Evolutionary conservation across 2,888 invertebrate genomes (phyloP), one percentile per base, ranked within the genome.

Genomic region (Agonopterix alstromeriana): DNA sequence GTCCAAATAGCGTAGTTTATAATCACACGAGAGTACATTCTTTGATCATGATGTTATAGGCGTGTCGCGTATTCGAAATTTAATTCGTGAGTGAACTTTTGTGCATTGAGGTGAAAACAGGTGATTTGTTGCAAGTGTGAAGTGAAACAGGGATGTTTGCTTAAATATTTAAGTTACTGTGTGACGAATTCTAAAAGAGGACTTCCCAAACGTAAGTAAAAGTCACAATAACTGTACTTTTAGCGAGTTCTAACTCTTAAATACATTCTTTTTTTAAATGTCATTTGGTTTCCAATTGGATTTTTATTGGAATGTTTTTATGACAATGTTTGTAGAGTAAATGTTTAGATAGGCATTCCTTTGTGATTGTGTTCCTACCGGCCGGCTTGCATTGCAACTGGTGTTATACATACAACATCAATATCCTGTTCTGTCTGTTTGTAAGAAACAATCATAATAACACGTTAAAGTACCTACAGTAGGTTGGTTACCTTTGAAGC

Each of bases 161-260:
- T 77, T 74, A 67, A 68, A 72, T 70, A 77, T 67, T 75, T 75
- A 66, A 77, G 73, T 81, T 77, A 73, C 71, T 66, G 73, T 76
- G 73, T 67, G 73, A 73, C 66, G 43, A 52, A 42, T 45, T 49
- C 58, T 50, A 53, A 27, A 27, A 56, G 65, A 66, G 65, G 63
- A 69, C 65, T 68, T 7, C 68, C 61, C 65, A 72, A 83, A 79
- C 70, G 84, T 85, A 65, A 86, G 84, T 85, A 82, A 78, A 79
- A 81, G 76, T 79, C 65, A 61, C 62, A 67, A 61, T 81, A 78
- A 78, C 81, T 79, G 82, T 82, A 55, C 51, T 70, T 57, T 51
- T 61, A 64, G 56, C 57, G 53, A 27, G 3, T 60, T 53, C 56
- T 49, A 58, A n/a, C 38, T 38, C 54, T 51, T 52, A 1, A 1